Conservation (phyloP, 1,140 invertebrate species). For the Melanaphis sacchari region DNA sequence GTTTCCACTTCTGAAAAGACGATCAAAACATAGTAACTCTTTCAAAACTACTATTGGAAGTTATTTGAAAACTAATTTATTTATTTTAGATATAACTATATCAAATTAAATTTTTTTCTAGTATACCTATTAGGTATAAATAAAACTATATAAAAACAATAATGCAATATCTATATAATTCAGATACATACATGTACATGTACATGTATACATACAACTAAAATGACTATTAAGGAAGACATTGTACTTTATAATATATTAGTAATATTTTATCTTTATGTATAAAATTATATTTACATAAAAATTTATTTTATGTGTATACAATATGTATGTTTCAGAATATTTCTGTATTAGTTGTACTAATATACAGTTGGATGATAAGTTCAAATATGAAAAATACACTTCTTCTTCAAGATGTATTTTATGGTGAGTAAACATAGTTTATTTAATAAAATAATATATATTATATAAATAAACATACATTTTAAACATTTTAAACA, state of each 20-base stretch:
- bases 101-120: neutral
- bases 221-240: neutral
- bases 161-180: neutral
- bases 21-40: neutral
- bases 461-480: neutral
- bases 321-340: constrained; percentile 68
- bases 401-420: constrained; percentile 73
- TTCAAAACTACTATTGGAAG: neutral
- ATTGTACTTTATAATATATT: neutral
- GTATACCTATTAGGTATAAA: neutral
- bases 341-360: constrained; percentile 74
- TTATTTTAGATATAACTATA: neutral
- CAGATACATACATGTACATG: neutral
- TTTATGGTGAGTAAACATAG: constrained; percentile 69
- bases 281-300: neutral
- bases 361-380: constrained; percentile 76
- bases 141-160: neutral
- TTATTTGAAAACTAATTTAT: neutral
- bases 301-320: neutral
- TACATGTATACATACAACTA: too few species aligned
- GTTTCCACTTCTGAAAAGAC: neutral
- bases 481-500: neutral
- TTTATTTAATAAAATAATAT: neutral
- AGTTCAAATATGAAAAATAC: constrained; percentile 73
- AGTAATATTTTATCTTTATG: neutral